Percentiles rank a stretch among this genome's conserved stretches.
phyloP scores from a whole-genome alignment of 2,797 vertebrate species.

The Chloroceryle amazona region DNA sequence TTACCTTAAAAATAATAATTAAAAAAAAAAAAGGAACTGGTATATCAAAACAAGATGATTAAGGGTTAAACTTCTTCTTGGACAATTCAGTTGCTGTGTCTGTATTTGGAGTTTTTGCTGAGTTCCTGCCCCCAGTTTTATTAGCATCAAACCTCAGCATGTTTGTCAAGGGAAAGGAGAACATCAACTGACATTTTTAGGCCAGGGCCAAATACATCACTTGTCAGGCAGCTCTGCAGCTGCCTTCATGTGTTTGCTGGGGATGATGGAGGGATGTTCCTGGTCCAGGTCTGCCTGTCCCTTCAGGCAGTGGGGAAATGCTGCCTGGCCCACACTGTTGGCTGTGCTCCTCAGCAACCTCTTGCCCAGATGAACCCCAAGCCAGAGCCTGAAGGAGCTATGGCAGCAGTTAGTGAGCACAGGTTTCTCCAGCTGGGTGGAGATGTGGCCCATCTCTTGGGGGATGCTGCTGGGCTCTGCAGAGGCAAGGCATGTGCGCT shows the following conservation, averaged over 20 bases:
- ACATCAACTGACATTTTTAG: constrained; percentile 7
- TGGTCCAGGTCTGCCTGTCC: background rate
- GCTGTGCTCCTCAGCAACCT: fast-evolving
- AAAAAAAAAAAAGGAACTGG: background rate
- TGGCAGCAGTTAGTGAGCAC: fast-evolving
- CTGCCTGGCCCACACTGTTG: background rate
- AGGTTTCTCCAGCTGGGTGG: background rate
- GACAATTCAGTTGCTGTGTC: background rate
- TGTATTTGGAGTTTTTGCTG: background rate
- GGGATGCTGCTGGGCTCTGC: background rate
- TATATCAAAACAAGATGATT: background rate
- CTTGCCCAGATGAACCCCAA: background rate
- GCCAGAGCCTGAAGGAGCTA: fast-evolving
- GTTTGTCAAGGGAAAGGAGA: background rate
- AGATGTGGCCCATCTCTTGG: background rate
- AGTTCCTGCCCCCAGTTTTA: background rate
- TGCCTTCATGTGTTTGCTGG: fast-evolving
- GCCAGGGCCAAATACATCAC: constrained; percentile 23
- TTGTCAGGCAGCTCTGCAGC: background rate
- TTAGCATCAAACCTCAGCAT: background rate
- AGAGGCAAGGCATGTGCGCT: fast-evolving
- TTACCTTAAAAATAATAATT: background rate
- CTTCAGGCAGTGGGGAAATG: background rate
- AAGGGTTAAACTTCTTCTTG: background rate
- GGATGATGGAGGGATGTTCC: fast-evolving